phyloP scores from a whole-genome alignment of 2,888 invertebrate species.

The Phortica okadai region DNA sequence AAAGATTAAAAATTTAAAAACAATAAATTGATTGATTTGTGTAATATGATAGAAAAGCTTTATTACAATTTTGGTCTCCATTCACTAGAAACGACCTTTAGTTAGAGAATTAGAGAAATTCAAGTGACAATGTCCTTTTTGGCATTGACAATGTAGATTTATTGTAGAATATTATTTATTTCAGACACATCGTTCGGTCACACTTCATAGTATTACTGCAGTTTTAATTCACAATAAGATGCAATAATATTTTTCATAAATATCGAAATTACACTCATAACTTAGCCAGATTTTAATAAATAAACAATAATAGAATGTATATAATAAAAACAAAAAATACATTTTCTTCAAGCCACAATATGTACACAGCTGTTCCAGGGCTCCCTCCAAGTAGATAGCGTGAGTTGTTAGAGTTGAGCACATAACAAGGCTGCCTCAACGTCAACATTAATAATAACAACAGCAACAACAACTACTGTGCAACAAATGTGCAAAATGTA shows the following conservation, averaged over 20 bases:
- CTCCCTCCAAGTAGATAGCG: too few species aligned
- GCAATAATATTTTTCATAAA: background rate
- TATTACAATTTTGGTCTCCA: slow-evolving; percentile 62
- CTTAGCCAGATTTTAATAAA: too few species aligned
- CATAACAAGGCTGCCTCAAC: background rate
- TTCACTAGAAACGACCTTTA: background rate
- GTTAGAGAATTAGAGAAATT: too few species aligned
- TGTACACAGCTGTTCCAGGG: background rate
- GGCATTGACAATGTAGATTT: too few species aligned
- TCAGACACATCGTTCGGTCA: too few species aligned
- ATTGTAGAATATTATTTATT: too few species aligned
- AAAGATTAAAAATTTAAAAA: slow-evolving; percentile 28
- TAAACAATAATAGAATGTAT: too few species aligned
- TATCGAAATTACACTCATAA: too few species aligned
- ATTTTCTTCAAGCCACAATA: background rate
- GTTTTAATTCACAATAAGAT: background rate
- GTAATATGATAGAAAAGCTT: slow-evolving; percentile 63
- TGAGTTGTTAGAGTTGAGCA: background rate
- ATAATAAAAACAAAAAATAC: too few species aligned
- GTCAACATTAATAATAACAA: slow-evolving; percentile 35
- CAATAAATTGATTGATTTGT: slow-evolving; percentile 58
- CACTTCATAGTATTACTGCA: too few species aligned
- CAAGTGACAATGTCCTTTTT: too few species aligned
- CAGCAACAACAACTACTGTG: slow-evolving; percentile 3
- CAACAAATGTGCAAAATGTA: background rate